A percentile compares a stretch with the other conserved stretches of the same genome.
These are phyloP conservation scores for Dermochelys coriacea DNA, from an alignment of 2,797 vertebrate genomes.

Conservation along the genomic window DNA sequence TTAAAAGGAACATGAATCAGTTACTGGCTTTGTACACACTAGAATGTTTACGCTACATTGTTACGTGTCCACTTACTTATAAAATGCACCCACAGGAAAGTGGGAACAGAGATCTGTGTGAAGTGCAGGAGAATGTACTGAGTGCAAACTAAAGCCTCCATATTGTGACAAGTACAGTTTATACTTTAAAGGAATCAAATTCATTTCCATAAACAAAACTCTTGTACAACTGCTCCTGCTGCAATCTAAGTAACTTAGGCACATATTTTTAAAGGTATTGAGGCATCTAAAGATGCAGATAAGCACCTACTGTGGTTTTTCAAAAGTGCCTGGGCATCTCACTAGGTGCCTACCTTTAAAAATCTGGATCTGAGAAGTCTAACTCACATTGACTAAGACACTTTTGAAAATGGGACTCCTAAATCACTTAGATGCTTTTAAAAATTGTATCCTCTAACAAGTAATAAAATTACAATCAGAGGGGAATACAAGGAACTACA, in stretches of 20 bases:
- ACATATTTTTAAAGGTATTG: background rate
- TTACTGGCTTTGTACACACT: background rate
- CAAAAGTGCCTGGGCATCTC: too few relatives aligned
- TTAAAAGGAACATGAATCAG: background rate
- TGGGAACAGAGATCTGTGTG: background rate
- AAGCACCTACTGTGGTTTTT: too few relatives aligned
- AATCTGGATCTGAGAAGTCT: background rate
- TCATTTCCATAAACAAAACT: background rate
- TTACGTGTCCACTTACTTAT: fast-evolving
- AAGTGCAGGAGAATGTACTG: background rate
- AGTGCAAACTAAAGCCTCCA: background rate
- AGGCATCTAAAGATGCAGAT: too few relatives aligned
- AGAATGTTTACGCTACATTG: fast-evolving
- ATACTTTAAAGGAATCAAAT: background rate
- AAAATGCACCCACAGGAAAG: background rate
- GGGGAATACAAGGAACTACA: background rate
- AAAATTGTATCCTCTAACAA: background rate
- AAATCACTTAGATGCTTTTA: background rate
- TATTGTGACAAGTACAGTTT: fast-evolving
- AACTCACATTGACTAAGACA: background rate
- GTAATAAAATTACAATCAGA: background rate
- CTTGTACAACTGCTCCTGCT: fast-evolving
- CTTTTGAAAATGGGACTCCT: background rate
- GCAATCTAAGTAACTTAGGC: background rate
- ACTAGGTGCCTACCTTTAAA: too few relatives aligned